phyloP scores from a whole-genome alignment of 2,113 vertebrate genomes.

The Arothron firmamentum region DNA sequence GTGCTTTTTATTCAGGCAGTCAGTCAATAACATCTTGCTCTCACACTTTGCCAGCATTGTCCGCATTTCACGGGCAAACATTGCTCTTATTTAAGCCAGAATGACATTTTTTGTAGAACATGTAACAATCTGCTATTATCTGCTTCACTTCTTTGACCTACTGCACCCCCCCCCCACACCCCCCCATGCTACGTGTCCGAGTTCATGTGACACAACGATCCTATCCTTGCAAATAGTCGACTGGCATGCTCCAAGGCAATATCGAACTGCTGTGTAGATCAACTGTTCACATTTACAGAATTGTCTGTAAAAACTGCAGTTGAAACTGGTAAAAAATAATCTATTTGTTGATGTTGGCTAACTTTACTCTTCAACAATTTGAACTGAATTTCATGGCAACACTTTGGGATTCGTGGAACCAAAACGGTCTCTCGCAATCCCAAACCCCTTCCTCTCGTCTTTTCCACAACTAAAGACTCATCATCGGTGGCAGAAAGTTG shows the following conservation, averaged over 20 bases:
- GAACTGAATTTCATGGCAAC: background rate
- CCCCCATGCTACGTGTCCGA: too few species aligned
- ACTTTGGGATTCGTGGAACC: background rate
- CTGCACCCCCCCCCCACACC: too few species aligned
- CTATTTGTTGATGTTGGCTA: background rate
- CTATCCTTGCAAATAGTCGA: too few species aligned
- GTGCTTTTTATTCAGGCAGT: slow-evolving; percentile 43
- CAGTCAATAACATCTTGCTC: slow-evolving; percentile 19
- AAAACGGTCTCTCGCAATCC: background rate
- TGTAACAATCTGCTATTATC: too few species aligned
- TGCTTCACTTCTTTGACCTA: too few species aligned
- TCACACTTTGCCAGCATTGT: slow-evolving; percentile 6
- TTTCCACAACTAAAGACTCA: slow-evolving; percentile 18
- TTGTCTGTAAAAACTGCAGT: background rate
- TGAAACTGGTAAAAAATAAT: too few species aligned
- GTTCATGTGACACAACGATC: too few species aligned
- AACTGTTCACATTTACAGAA: background rate
- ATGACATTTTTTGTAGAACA: too few species aligned
- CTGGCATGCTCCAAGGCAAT: too few species aligned
- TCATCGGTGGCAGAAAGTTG: slow-evolving; percentile 60
- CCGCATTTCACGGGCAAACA: too few species aligned
- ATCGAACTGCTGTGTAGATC: background rate
- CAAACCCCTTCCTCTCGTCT: slow-evolving; percentile 5
- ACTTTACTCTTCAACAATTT: background rate
- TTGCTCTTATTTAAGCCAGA: too few species aligned